Conservation (phyloP, 2,888 invertebrate genomes). For the Urechis unicinctus region DNA sequence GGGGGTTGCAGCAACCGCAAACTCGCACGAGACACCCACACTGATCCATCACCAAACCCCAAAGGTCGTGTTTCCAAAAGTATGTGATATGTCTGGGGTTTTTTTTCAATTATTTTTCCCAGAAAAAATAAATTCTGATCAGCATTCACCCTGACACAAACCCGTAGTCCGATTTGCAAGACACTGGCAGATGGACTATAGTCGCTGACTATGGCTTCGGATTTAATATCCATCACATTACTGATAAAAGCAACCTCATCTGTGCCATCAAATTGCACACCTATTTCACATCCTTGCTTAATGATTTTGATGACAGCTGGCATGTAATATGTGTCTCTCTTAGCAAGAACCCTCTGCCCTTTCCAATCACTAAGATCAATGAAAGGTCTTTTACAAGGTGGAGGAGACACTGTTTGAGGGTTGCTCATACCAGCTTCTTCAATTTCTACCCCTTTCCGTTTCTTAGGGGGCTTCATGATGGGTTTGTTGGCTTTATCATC, state of each 20-base stretch:
- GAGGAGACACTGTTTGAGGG: conserved; percentile 6
- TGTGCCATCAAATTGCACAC: conserved; percentile 75
- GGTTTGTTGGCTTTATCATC: conserved; percentile 8
- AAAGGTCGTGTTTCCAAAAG: conserved; percentile 52
- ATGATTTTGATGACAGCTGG: conserved; percentile 74
- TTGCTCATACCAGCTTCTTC: conserved; percentile 20
- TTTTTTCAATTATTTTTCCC: conserved; percentile 70
- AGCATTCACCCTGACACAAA: conserved; percentile 60
- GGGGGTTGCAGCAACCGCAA: conserved; percentile 84
- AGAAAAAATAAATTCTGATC: conserved; percentile 72
- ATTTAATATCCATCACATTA: conserved; percentile 67
- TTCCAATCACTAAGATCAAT: conserved; percentile 89
- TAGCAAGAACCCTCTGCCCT: conserved; percentile 84
- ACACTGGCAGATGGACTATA: conserved; percentile 75
- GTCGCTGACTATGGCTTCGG: conserved; percentile 85
- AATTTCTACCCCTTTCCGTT: conserved; percentile 62
- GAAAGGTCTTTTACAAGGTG: conserved; percentile 12
- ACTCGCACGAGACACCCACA: conserved; percentile 81
- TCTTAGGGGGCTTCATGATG: conserved; percentile 77
- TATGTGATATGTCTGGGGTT: conserved; percentile 66
- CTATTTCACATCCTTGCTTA: conserved; percentile 58
- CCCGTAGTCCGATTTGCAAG: conserved; percentile 70
- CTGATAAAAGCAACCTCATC: conserved; percentile 65
- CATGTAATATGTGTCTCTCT: conserved; percentile 69
- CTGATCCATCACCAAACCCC: conserved; percentile 31